phyloP scores from a whole-genome alignment of 2,113 vertebrate genomes.

The Protomyctophum bolini region DNA sequence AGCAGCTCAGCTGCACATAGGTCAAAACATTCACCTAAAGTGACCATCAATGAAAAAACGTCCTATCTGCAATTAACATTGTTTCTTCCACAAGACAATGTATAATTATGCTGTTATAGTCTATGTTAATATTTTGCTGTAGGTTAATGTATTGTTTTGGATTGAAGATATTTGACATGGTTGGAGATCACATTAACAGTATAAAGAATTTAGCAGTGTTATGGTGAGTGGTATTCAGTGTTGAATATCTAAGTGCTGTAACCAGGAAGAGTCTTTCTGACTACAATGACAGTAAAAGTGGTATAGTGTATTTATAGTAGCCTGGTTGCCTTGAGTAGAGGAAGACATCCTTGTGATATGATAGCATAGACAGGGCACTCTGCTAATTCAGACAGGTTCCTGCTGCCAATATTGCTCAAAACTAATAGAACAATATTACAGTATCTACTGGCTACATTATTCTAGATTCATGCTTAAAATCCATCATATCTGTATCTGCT shows the following conservation, averaged over 20 bases:
- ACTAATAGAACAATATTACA: too few species aligned
- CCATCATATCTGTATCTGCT: neutral
- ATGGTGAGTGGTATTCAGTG: neutral
- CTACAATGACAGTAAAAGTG: neutral
- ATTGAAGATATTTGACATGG: neutral
- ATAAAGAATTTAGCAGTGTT: too few species aligned
- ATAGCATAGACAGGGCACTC: neutral
- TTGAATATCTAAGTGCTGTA: neutral
- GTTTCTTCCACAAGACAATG: neutral
- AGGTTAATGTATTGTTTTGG: neutral
- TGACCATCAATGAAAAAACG: neutral
- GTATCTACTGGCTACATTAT: slow-evolving; percentile 8
- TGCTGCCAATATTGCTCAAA: neutral
- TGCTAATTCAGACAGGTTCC: neutral
- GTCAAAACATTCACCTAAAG: slow-evolving; percentile 1
- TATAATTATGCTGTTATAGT: neutral
- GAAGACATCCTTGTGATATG: neutral
- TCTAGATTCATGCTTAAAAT: neutral
- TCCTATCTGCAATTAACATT: neutral
- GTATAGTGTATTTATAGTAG: slow-evolving; percentile 2
- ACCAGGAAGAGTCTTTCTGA: neutral
- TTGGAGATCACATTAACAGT: neutral
- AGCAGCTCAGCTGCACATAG: slow-evolving; percentile 16
- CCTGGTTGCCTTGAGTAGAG: neutral
- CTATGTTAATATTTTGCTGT: neutral